Conservation (phyloP, 2,888 invertebrate species). For the Conchocele bisecta region DNA sequence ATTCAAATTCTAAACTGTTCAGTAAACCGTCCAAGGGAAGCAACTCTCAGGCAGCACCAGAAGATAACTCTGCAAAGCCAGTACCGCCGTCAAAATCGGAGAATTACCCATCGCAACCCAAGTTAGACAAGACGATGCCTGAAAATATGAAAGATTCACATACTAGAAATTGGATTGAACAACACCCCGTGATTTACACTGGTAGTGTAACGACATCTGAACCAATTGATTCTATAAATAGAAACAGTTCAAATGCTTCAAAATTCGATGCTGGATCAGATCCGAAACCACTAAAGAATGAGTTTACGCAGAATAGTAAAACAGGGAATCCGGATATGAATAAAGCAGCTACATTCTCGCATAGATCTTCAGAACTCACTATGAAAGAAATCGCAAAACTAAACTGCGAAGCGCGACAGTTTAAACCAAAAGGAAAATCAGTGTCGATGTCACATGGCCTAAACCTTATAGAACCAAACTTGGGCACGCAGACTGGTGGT, state of each 20-base stretch:
- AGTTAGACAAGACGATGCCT: too few species aligned
- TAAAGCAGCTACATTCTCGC: too few species aligned
- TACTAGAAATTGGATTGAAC: slow-evolving; percentile 51
- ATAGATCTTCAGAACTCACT: slow-evolving; percentile 42
- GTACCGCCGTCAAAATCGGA: too few species aligned
- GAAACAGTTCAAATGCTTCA: too few species aligned
- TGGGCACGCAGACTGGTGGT: slow-evolving; percentile 11
- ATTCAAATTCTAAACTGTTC: slow-evolving; percentile 47
- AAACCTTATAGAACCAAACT: slow-evolving; percentile 37
- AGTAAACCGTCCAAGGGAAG: slow-evolving; percentile 46
- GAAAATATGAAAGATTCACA: slow-evolving; percentile 48
- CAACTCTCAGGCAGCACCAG: slow-evolving; percentile 10
- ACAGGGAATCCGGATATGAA: too few species aligned
- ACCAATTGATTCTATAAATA: too few species aligned
- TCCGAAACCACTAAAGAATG: too few species aligned
- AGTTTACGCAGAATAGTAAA: neutral
- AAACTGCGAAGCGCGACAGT: slow-evolving; percentile 9
- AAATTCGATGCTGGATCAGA: too few species aligned
- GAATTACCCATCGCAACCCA: too few species aligned
- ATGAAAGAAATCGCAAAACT: slow-evolving; percentile 21
- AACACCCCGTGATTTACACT: slow-evolving; percentile 40
- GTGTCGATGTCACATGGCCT: slow-evolving; percentile 57
- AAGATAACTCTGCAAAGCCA: neutral
- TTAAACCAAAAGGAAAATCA: slow-evolving; percentile 50
- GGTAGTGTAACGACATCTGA: too few species aligned